Conservation (phyloP, 2,797 vertebrate genomes). For the Enteromius treurensis region DNA sequence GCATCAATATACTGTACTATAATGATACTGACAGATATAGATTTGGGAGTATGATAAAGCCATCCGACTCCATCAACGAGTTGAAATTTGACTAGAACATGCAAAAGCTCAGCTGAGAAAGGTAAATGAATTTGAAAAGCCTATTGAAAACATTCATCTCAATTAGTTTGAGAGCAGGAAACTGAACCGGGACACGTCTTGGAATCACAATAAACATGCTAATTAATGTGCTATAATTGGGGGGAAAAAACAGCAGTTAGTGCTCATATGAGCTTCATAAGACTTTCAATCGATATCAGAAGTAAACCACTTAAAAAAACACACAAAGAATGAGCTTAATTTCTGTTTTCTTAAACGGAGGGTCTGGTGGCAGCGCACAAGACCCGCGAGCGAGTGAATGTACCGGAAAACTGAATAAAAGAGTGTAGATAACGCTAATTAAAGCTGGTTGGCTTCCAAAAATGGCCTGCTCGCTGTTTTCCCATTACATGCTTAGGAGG, state of each 20-base stretch:
- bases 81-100: not conserved
- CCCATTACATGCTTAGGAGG: constrained; percentile 16
- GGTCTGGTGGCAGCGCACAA: not conserved
- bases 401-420: constrained; percentile 44
- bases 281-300: not conserved
- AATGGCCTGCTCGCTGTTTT: constrained; percentile 12
- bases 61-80: not conserved
- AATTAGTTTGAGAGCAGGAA: constrained; percentile 28
- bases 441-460: constrained; percentile 50
- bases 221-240: constrained; percentile 18
- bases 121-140: not conserved
- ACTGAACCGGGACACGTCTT: constrained; percentile 8
- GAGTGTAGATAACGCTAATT: constrained; percentile 50
- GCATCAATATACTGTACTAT: not conserved
- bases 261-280: not conserved
- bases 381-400: not conserved
- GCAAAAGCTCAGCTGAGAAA: not conserved
- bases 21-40: not conserved
- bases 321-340: constrained; percentile 5
- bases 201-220: constrained; percentile 12
- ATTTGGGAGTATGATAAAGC: not conserved
- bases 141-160: constrained; percentile 13
- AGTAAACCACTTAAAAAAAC: constrained; percentile 16
- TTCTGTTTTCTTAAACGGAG: constrained; percentile 6
- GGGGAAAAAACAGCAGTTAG: not conserved